Evolutionary conservation across 1,140 invertebrate species (phyloP).

Genomic region (Dreissena polymorpha): DNA sequence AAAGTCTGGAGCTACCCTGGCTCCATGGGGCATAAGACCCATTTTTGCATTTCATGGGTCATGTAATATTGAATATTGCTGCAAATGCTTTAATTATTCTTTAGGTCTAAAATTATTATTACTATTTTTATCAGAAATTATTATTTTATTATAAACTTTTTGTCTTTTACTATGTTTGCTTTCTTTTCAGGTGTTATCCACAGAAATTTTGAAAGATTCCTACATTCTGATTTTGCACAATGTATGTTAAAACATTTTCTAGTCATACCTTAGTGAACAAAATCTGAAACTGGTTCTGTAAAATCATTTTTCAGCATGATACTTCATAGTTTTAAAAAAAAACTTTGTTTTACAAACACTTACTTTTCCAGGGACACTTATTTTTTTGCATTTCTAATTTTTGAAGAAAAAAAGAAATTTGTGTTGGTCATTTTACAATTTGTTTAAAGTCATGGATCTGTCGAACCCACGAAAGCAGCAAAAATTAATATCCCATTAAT

Average conservation of each 20-base stretch:
- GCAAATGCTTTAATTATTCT: not conserved
- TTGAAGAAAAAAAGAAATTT: too few species aligned
- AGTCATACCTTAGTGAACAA: not conserved
- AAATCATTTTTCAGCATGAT: too few species aligned
- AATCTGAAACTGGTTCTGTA: too few species aligned
- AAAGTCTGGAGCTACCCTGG: not conserved
- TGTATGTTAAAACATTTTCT: constrained; percentile 67
- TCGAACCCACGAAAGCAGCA: too few species aligned
- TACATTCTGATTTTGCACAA: constrained; percentile 80
- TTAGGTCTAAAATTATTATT: not conserved
- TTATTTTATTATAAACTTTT: not conserved
- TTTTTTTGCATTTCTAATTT: too few species aligned
- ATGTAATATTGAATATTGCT: too few species aligned
- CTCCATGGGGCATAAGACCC: not conserved
- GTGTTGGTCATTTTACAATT: too few species aligned
- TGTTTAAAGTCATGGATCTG: too few species aligned
- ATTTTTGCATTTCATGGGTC: not conserved
- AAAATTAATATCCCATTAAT: too few species aligned
- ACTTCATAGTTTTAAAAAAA: too few species aligned
- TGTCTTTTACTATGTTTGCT: not conserved
- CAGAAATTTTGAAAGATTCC: constrained; percentile 79
- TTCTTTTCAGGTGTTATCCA: constrained; percentile 77
- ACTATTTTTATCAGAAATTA: not conserved
- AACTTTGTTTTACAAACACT: too few species aligned
- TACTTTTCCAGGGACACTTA: too few species aligned